These are phyloP conservation scores for Homalodisca vitripennis DNA, from an alignment of 1,140 invertebrate species.

Conservation along the genomic window DNA sequence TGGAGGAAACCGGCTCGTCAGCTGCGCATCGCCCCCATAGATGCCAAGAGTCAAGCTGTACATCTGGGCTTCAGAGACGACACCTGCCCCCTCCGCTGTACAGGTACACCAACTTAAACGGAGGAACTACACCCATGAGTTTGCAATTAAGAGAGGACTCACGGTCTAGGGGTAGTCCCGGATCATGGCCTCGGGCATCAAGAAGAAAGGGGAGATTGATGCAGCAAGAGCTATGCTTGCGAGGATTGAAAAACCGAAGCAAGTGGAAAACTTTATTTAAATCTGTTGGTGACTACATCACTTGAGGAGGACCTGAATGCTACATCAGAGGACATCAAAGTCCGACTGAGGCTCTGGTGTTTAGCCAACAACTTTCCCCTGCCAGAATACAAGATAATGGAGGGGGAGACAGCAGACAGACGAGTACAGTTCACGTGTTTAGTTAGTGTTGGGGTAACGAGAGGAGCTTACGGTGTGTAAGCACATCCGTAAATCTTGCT, in stretches of 20 bases:
- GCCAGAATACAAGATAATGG: background rate
- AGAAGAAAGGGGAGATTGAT: background rate
- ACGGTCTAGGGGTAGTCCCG: background rate
- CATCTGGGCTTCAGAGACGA: background rate
- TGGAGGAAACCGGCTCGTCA: background rate
- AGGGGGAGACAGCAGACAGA: background rate
- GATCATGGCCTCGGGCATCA: background rate
- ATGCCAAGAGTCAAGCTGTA: constrained; percentile 6
- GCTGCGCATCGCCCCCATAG: background rate
- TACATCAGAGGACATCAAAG: background rate
- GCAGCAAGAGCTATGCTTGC: background rate
- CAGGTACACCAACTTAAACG: no score
- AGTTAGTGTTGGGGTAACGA: background rate
- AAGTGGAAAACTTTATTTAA: constrained; percentile 9
- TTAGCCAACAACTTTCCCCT: background rate
- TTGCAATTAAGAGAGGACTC: background rate
- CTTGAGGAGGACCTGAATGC: background rate
- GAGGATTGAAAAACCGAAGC: background rate
- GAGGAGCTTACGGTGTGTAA: background rate
- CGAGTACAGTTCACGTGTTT: background rate
- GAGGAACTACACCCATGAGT: no score
- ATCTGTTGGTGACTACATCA: constrained; percentile 2
- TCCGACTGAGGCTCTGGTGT: background rate
- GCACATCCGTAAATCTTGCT: background rate
- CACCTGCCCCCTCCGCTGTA: background rate